phyloP scores from a whole-genome alignment of 2,888 invertebrate species.

The Neocrepidodera transversa region DNA sequence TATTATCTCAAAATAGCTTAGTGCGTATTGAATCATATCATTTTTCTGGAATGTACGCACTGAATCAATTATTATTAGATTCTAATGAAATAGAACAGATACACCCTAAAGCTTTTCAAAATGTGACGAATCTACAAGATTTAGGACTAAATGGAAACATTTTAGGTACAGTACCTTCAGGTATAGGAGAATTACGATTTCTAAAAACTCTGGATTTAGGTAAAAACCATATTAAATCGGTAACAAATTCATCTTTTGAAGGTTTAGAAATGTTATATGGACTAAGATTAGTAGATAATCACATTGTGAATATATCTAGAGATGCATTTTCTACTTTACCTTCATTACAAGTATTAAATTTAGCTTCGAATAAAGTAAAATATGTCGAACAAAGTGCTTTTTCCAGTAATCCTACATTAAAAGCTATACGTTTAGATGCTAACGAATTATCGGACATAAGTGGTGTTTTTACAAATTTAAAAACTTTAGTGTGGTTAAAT shows the following conservation, averaged over 20 bases:
- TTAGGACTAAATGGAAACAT: slow-evolving; percentile 78
- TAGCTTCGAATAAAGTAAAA: slow-evolving; percentile 80
- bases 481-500: slow-evolving; percentile 80
- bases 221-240: slow-evolving; percentile 77
- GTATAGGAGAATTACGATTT: slow-evolving; percentile 72
- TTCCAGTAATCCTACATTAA: slow-evolving; percentile 74
- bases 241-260: slow-evolving; percentile 75
- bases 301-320: slow-evolving; percentile 76
- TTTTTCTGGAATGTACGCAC: slow-evolving; percentile 75
- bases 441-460: slow-evolving; percentile 81
- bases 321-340: slow-evolving; percentile 76
- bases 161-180: slow-evolving; percentile 73
- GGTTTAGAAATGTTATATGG: slow-evolving; percentile 78
- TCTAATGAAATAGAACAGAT: slow-evolving; percentile 75
- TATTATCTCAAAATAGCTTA: slow-evolving; percentile 76
- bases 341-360: slow-evolving; percentile 78
- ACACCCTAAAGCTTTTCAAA: slow-evolving; percentile 75
- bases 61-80: slow-evolving; percentile 77
- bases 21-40: slow-evolving; percentile 72
- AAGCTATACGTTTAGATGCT: slow-evolving; percentile 78
- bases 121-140: slow-evolving; percentile 80
- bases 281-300: slow-evolving; percentile 80
- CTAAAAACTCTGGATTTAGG: slow-evolving; percentile 82
- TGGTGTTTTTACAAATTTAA: slow-evolving; percentile 77
- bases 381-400: slow-evolving; percentile 81